A percentile compares a stretch with the other conserved stretches of the same genome.
Conservation (phyloP, 1,140 invertebrate genomes). For the Drosophila arawakana region DNA sequence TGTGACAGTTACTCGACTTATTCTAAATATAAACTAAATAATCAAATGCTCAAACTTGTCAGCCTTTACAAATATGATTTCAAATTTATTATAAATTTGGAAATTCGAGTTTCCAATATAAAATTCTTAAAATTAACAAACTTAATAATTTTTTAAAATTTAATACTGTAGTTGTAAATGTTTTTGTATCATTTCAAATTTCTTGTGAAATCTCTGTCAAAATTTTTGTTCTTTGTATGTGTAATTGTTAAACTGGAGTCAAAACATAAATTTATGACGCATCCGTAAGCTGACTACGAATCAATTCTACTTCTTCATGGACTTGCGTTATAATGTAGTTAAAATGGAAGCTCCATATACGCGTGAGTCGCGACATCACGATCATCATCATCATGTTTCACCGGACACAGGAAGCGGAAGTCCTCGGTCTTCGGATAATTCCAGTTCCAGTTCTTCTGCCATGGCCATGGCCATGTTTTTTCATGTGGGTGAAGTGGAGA, state of each 20-base stretch:
- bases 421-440: neutral
- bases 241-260: neutral
- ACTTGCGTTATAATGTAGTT: slow-evolving; percentile 11
- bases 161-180: neutral
- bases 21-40: too few relatives aligned
- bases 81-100: too few relatives aligned
- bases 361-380: slow-evolving; percentile 12
- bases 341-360: neutral
- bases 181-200: neutral
- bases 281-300: slow-evolving; percentile 5
- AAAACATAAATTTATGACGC: slow-evolving; percentile 2
- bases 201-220: neutral
- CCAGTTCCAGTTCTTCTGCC: slow-evolving; percentile 1
- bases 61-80: too few relatives aligned
- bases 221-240: slow-evolving; percentile 14
- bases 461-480: slow-evolving; percentile 55
- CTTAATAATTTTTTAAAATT: neutral
- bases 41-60: too few relatives aligned
- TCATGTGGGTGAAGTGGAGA: slow-evolving; percentile 43
- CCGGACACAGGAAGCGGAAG: neutral
- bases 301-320: slow-evolving; percentile 2
- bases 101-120: too few relatives aligned
- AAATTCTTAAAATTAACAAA: neutral
- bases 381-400: slow-evolving; percentile 11
- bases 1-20: too few relatives aligned